phyloP scores from a whole-genome alignment of 2,888 invertebrate genomes.

The Eupeodes latifasciatus region DNA sequence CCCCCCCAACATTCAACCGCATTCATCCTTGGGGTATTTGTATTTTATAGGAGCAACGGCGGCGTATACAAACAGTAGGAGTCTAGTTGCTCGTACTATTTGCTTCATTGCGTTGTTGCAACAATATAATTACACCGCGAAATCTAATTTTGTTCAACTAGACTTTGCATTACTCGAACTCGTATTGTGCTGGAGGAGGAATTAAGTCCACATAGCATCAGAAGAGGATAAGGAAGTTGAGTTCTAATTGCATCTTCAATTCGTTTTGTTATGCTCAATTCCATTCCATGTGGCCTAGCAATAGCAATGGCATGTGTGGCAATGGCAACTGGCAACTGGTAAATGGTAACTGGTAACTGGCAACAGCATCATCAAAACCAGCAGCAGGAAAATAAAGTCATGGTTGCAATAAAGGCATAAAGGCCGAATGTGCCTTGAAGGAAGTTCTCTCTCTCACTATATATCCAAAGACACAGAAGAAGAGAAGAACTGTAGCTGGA shows the following conservation, averaged over 20 bases:
- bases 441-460: slow-evolving; percentile 30
- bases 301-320: slow-evolving; percentile 18
- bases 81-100: slow-evolving; percentile 12
- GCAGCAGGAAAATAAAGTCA: slow-evolving; percentile 3
- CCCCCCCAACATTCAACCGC: background rate
- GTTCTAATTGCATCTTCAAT: slow-evolving; percentile 72
- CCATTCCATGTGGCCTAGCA: background rate
- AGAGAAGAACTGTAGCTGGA: slow-evolving; percentile 18
- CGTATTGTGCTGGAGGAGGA: slow-evolving; percentile 32
- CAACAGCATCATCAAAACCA: background rate
- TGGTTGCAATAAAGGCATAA: slow-evolving; percentile 21
- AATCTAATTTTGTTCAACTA: slow-evolving; percentile 75
- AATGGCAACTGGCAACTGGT: background rate
- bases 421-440: slow-evolving; percentile 31
- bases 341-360: background rate
- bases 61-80: slow-evolving; percentile 5
- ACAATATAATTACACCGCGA: slow-evolving; percentile 70
- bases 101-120: slow-evolving; percentile 36
- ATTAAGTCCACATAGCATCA: slow-evolving; percentile 58
- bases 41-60: background rate
- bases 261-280: slow-evolving; percentile 14
- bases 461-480: slow-evolving; percentile 35
- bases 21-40: slow-evolving; percentile 39
- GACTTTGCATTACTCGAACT: slow-evolving; percentile 54
- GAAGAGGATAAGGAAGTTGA: slow-evolving; percentile 70